phyloP scores from a whole-genome alignment of 2,888 invertebrate species.

The Lasius fuliginosus region DNA sequence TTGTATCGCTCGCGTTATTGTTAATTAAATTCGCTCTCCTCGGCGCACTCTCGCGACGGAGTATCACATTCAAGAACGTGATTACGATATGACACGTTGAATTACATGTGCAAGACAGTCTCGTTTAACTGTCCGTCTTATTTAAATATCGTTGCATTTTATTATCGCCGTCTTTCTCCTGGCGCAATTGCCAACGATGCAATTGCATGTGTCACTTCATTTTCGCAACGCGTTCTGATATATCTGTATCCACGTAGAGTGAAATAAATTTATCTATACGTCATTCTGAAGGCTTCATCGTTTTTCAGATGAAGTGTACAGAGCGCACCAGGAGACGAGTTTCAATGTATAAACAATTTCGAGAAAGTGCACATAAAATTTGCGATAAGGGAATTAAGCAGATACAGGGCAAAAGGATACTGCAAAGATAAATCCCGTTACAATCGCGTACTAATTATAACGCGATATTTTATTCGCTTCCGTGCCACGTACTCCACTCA shows the following conservation, averaged over 20 bases:
- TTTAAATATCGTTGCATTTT: constrained; percentile 49
- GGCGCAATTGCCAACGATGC: constrained; percentile 34
- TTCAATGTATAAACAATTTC: constrained; percentile 19
- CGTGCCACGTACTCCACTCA: neutral
- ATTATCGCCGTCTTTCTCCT: constrained; percentile 37
- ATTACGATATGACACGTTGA: constrained; percentile 51
- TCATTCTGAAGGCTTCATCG: neutral
- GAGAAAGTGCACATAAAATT: neutral
- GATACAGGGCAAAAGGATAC: neutral
- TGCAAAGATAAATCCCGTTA: constrained; percentile 22
- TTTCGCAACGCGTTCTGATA: constrained; percentile 9
- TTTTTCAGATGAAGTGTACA: neutral
- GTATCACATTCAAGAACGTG: constrained; percentile 38
- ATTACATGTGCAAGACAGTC: constrained; percentile 47
- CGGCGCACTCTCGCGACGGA: constrained; percentile 2
- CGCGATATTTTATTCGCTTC: constrained; percentile 25
- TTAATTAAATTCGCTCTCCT: constrained; percentile 48
- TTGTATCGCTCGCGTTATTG: constrained; percentile 50
- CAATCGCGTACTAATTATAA: constrained; percentile 29
- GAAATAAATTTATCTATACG: constrained; percentile 17
- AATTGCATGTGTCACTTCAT: constrained; percentile 16
- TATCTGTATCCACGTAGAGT: neutral
- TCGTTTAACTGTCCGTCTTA: constrained; percentile 44
- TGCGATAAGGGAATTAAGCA: neutral
- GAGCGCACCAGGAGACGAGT: neutral